Conservation (phyloP, 1,140 invertebrate genomes). For the Monochamus saltuarius region DNA sequence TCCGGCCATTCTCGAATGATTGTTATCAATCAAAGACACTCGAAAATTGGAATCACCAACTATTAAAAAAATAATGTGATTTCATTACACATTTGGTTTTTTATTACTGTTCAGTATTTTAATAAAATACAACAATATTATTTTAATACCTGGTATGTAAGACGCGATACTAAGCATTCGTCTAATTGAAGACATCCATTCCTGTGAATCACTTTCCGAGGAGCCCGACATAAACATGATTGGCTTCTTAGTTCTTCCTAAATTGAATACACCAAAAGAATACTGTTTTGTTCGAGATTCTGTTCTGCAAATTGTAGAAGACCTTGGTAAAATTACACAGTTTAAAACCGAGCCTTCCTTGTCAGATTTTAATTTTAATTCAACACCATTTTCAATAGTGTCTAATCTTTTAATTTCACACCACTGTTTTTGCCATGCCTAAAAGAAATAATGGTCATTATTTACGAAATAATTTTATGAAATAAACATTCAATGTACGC, state of each 20-base stretch:
- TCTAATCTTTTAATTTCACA: constrained; percentile 45
- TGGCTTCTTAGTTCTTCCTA: constrained; percentile 53
- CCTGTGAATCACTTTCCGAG: constrained; percentile 58
- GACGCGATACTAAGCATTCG: constrained; percentile 52
- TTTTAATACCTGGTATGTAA: constrained; percentile 42
- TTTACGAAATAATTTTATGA: constrained; percentile 1
- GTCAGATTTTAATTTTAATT: constrained; percentile 43
- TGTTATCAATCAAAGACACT: constrained; percentile 59
- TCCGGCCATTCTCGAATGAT: constrained; percentile 56
- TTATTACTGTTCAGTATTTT: not conserved
- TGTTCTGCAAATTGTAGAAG: constrained; percentile 55
- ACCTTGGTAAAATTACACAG: constrained; percentile 48
- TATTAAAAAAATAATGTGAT: constrained; percentile 39
- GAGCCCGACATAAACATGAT: constrained; percentile 55
- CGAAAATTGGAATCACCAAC: constrained; percentile 51
- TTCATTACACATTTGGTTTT: constrained; percentile 1
- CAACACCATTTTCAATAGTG: constrained; percentile 41
- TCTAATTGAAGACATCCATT: constrained; percentile 58
- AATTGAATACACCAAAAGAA: constrained; percentile 58
- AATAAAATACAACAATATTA: not conserved
- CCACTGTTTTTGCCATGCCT: constrained; percentile 49
- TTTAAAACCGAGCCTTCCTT: constrained; percentile 38
- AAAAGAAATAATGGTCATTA: constrained; percentile 3
- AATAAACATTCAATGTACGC: not conserved
- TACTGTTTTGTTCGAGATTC: constrained; percentile 57